A percentile compares a stretch with the other conserved stretches of the same genome.
Conservation (phyloP, 2,888 invertebrate species). For the Petrophora chlorosata region DNA sequence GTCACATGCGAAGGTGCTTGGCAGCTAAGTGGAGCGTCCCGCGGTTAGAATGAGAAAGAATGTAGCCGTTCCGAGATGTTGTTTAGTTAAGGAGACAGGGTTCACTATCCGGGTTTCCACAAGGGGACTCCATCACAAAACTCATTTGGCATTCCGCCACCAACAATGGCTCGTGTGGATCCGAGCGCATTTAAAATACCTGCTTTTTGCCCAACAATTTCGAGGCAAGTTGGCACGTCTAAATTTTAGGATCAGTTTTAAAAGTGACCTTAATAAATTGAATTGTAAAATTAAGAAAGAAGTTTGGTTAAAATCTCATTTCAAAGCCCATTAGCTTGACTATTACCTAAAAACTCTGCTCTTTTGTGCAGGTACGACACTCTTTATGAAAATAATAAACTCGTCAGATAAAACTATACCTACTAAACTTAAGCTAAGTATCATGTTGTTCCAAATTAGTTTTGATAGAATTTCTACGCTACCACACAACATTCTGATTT, state of each 20-base stretch:
- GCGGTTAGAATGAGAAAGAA: slow-evolving; percentile 25
- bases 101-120: slow-evolving; percentile 66
- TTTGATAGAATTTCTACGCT: no score
- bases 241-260: slow-evolving; percentile 42
- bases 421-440: no score
- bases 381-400: no score
- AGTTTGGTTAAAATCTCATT: no score
- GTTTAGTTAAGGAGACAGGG: slow-evolving; percentile 58
- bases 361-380: no score
- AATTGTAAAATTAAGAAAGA: background rate
- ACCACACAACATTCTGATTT: no score
- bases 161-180: slow-evolving; percentile 71
- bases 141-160: slow-evolving; percentile 83
- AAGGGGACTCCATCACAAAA: slow-evolving; percentile 76
- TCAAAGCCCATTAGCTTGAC: no score
- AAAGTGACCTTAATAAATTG: background rate
- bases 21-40: slow-evolving; percentile 23
- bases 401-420: no score
- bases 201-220: slow-evolving; percentile 57
- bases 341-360: background rate
- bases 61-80: slow-evolving; percentile 48
- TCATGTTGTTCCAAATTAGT: no score
- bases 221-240: slow-evolving; percentile 62
- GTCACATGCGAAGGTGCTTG: slow-evolving; percentile 25
- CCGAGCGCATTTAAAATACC: slow-evolving; percentile 75